Conservation (phyloP, 2,888 invertebrate species). For the Dendrolimus pini region DNA sequence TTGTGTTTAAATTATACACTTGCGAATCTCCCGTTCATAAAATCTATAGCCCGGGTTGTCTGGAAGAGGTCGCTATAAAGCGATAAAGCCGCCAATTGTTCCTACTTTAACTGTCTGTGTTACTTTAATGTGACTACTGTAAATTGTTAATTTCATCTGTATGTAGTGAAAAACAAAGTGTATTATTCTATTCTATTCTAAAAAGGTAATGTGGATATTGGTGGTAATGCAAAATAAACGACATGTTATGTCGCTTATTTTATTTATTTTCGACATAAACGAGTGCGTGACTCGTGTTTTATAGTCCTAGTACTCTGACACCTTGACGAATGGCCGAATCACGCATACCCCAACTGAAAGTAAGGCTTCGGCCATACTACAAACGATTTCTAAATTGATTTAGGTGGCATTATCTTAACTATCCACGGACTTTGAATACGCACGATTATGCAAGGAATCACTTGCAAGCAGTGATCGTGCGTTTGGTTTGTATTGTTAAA, state of each 20-base stretch:
- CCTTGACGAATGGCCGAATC: slow-evolving; percentile 15
- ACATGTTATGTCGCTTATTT: neutral
- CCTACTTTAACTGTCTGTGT: too few relatives aligned
- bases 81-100: too few relatives aligned
- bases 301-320: slow-evolving; percentile 10
- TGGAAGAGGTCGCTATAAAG: too few relatives aligned
- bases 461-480: neutral
- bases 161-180: too few relatives aligned
- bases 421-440: neutral
- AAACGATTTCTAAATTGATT: neutral
- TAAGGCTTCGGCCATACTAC: neutral
- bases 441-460: neutral
- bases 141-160: too few relatives aligned
- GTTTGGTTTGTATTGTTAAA: neutral
- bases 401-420: neutral
- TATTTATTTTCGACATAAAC: neutral
- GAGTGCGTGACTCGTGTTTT: slow-evolving; percentile 9
- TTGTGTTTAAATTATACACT: too few relatives aligned
- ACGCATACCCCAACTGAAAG: slow-evolving; percentile 2
- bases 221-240: too few relatives aligned
- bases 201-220: too few relatives aligned
- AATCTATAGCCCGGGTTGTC: too few relatives aligned
- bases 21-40: too few relatives aligned
- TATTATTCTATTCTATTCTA: too few relatives aligned
- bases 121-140: too few relatives aligned